These are phyloP conservation scores for Tricholaema leucomelas DNA, from an alignment of 2,113 vertebrate species.

Conservation along the genomic window DNA sequence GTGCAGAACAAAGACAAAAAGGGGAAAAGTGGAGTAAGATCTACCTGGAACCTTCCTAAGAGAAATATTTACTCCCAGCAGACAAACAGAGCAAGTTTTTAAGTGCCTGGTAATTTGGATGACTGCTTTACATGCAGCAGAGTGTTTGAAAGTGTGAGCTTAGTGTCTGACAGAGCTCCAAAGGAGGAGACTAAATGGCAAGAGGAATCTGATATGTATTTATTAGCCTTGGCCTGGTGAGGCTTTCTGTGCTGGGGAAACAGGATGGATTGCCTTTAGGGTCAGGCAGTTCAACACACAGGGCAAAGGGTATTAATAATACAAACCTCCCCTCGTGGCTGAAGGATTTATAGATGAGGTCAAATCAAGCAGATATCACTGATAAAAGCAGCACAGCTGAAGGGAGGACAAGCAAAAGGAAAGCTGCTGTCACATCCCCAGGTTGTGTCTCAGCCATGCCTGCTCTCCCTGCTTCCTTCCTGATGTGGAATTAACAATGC, in stretches of 20 bases:
- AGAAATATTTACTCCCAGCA: background rate
- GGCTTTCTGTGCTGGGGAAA: background rate
- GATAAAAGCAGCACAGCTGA: background rate
- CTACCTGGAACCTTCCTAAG: background rate
- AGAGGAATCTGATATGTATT: background rate
- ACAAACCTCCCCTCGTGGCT: background rate
- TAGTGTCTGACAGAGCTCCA: background rate
- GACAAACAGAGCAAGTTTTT: conserved; percentile 22
- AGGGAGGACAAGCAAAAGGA: background rate
- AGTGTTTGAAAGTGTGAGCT: background rate
- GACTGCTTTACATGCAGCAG: background rate
- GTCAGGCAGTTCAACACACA: background rate
- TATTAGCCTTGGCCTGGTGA: background rate
- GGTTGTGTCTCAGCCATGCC: conserved; percentile 10
- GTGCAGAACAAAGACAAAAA: background rate
- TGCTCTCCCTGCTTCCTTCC: background rate
- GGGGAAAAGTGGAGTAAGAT: background rate
- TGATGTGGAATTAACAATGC: conserved; percentile 22
- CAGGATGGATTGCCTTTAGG: background rate
- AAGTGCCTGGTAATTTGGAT: background rate
- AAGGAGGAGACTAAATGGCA: background rate
- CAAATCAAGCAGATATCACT: background rate
- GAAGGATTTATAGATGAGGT: background rate
- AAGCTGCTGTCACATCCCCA: background rate
- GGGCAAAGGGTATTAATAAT: background rate